Evolutionary conservation across 2,888 invertebrate genomes (phyloP).

Genomic region (Mythimna vitellina): DNA sequence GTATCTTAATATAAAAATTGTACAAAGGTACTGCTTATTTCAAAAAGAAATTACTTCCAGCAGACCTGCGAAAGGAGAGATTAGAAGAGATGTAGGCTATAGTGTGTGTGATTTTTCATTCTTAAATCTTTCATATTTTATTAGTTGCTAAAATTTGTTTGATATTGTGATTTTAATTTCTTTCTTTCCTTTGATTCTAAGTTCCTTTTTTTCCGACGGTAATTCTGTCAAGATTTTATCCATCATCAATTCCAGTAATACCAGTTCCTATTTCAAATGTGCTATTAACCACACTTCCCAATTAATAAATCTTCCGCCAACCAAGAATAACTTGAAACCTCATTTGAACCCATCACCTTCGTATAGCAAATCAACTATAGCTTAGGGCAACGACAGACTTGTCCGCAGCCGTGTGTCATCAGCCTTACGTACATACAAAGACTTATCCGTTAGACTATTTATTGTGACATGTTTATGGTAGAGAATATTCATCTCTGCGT

Average conservation of each 20-base stretch:
- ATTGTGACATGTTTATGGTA: conserved; percentile 52
- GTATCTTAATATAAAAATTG: no score
- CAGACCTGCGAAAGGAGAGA: no score
- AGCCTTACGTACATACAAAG: conserved; percentile 36
- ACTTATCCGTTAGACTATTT: conserved; percentile 50
- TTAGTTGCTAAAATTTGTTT: not conserved
- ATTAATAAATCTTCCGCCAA: conserved; percentile 25
- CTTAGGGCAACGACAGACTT: conserved; percentile 32
- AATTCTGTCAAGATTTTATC: not conserved
- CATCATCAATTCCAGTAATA: not conserved
- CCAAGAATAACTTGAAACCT: conserved; percentile 26
- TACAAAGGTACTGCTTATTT: no score
- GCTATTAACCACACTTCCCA: conserved; percentile 1
- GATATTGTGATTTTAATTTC: not conserved
- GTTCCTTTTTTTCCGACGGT: no score
- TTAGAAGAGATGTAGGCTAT: no score
- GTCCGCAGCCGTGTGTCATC: conserved; percentile 36
- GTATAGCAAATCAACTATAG: conserved; percentile 43
- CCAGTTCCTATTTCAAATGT: conserved; percentile 19
- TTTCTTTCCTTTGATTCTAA: no score
- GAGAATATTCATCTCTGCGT: conserved; percentile 48
- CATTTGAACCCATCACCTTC: conserved; percentile 33
- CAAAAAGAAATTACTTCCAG: no score
- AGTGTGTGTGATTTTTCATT: no score
- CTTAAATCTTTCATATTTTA: not conserved